Evolutionary conservation across 2,113 vertebrate species (phyloP), one percentile per base, ranked within the genome.

Genomic region (Phalacrocorax carbo): DNA sequence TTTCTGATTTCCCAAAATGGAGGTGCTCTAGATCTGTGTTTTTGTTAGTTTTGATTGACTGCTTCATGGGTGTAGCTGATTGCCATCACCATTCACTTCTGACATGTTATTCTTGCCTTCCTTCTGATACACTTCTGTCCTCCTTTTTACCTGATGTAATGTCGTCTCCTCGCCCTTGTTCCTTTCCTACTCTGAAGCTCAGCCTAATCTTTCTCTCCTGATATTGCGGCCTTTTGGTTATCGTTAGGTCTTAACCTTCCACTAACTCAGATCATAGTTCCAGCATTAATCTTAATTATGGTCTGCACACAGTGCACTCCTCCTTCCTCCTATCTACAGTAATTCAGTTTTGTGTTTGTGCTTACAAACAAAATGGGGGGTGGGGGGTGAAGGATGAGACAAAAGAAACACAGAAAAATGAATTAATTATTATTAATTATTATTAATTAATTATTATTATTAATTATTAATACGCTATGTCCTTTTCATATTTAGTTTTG

Each of bases 51-150:
- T 85, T 64, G 19, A 30, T 46, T 81, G 66, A 40, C 36, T 49
- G 15, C 26, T 57, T 65, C 9, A 3, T 71, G 16, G 18, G 2
- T 68, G 54, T 44, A 82, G 52, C 18, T 57, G 61, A 57, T 80
- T 49, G 44, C 46, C 44, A 15, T 87, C 52, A 87, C 36, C 51
- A 17, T 40, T 94, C 11, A 23, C 15, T 75, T 75, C 16, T 71
- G 0, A 0, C 8, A 16, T 0, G 0, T 90, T 76, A 44, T 18
- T 86, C 38, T 83, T 83, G 44, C 23, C 36, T 90, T 26, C 54
- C 29, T 57, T 73, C 46, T 80, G 40, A 65, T 44, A 17, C 0
- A 1, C 25, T 57, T 88, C 27, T 23, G 0, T 85, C 38, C 34
- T 9, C 16, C 38, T 71, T 79, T 71, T 12, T 64, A 11, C 27